Conservation (phyloP, 2,888 invertebrate genomes). For the Clostera curtula region DNA sequence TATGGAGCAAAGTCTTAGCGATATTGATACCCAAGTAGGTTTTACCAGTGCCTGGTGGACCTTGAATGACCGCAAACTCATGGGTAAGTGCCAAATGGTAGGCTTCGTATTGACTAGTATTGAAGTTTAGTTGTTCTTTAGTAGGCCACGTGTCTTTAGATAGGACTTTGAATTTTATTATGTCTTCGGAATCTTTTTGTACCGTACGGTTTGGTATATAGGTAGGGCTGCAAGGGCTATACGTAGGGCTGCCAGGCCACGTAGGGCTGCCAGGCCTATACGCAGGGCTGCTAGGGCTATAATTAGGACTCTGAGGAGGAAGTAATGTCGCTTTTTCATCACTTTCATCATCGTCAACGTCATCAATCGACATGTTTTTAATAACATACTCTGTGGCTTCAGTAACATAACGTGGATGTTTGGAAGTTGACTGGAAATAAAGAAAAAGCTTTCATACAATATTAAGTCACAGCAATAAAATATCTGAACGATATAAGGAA, state of each 20-base stretch:
- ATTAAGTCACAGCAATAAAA: no score
- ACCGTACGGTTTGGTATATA: no score
- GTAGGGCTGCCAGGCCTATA: no score
- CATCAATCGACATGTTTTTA: constrained; percentile 2
- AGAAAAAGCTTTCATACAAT: constrained; percentile 1
- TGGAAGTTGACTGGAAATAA: constrained; percentile 31
- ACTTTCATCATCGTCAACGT: background rate
- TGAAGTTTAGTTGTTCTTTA: constrained; percentile 61
- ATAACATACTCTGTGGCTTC: constrained; percentile 16
- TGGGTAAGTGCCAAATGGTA: constrained; percentile 78
- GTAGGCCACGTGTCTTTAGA: constrained; percentile 62
- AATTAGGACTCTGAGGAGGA: no score
- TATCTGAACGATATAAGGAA: no score
- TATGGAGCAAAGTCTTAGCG: constrained; percentile 78
- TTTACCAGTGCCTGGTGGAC: constrained; percentile 92
- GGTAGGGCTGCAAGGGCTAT: no score
- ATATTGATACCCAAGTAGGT: constrained; percentile 85
- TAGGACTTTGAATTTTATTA: constrained; percentile 35
- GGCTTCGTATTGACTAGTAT: constrained; percentile 80
- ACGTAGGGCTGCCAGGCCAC: no score
- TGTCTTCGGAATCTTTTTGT: no score
- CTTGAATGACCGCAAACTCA: constrained; percentile 86
- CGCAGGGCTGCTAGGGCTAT: no score
- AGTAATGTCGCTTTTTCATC: no score
- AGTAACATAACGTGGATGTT: constrained; percentile 32